phyloP scores from a whole-genome alignment of 2,888 invertebrate species.

The Apamea anceps region DNA sequence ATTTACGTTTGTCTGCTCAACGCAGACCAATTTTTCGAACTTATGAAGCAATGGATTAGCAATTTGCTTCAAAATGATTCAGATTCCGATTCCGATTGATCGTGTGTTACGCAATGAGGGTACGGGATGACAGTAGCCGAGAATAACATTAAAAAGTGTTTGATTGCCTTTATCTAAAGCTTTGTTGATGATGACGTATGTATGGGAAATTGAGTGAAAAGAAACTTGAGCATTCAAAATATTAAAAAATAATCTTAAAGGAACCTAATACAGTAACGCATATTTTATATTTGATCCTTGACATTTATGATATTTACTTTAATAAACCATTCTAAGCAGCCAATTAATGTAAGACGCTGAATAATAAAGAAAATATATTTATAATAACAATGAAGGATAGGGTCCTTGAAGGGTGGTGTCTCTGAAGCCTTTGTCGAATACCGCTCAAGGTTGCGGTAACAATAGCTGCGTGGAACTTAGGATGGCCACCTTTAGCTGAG shows the following conservation, averaged over 20 bases:
- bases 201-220: not conserved
- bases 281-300: constrained; percentile 1
- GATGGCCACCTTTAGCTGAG: constrained; percentile 50
- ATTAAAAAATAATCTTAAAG: not conserved
- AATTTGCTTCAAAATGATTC: no score
- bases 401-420: constrained; percentile 51
- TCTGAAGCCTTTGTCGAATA: constrained; percentile 55
- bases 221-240: not conserved
- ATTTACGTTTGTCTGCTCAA: no score
- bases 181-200: not conserved
- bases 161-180: not conserved
- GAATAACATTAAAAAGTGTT: not conserved
- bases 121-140: not conserved
- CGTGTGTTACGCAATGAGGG: no score
- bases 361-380: constrained; percentile 39
- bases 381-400: constrained; percentile 42
- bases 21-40: no score
- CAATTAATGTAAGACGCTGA: constrained; percentile 19
- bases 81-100: no score
- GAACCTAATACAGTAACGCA: not conserved
- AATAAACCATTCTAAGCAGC: not conserved
- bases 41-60: no score
- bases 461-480: constrained; percentile 61
- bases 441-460: constrained; percentile 58
- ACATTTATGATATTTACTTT: constrained; percentile 4